Percentiles rank a stretch among this genome's conserved stretches.
Conservation (phyloP, 2,888 invertebrate genomes). For the Drosophila quasianomalipes region DNA sequence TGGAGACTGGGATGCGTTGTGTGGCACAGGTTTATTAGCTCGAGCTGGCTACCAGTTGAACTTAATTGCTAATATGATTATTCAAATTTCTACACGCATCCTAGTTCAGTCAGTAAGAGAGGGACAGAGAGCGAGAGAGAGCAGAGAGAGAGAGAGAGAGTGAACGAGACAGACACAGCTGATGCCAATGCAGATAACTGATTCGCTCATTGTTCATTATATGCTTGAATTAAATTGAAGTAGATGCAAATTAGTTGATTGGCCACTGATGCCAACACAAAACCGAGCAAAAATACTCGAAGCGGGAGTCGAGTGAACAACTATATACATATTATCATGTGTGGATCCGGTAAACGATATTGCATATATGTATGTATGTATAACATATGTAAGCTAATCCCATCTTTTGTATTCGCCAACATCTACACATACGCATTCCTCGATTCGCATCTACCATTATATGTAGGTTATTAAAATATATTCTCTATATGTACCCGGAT, state of each 20-base stretch:
- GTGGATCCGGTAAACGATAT: neutral
- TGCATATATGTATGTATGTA: neutral
- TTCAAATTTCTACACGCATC: conserved; percentile 1
- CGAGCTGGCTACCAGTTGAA: neutral
- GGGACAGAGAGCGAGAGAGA: neutral
- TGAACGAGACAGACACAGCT: neutral
- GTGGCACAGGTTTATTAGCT: conserved; percentile 2
- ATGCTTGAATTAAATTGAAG: conserved; percentile 29
- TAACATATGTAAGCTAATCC: neutral
- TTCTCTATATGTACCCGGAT: neutral
- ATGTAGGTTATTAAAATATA: neutral
- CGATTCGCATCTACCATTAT: neutral
- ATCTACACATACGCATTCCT: too few relatives aligned
- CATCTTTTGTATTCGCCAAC: neutral
- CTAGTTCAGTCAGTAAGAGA: neutral
- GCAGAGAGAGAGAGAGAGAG: neutral
- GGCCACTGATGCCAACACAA: conserved; percentile 34
- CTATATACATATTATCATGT: neutral
- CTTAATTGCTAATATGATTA: neutral
- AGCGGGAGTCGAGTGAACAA: neutral
- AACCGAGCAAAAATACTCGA: neutral
- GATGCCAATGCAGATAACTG: conserved; percentile 1
- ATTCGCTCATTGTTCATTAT: conserved; percentile 9
- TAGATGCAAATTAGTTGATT: conserved; percentile 72
- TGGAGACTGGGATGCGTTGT: neutral